A percentile compares a stretch with the other conserved stretches of the same genome.
phyloP scores from a whole-genome alignment of 2,888 invertebrate genomes.

The Acleris cristana region DNA sequence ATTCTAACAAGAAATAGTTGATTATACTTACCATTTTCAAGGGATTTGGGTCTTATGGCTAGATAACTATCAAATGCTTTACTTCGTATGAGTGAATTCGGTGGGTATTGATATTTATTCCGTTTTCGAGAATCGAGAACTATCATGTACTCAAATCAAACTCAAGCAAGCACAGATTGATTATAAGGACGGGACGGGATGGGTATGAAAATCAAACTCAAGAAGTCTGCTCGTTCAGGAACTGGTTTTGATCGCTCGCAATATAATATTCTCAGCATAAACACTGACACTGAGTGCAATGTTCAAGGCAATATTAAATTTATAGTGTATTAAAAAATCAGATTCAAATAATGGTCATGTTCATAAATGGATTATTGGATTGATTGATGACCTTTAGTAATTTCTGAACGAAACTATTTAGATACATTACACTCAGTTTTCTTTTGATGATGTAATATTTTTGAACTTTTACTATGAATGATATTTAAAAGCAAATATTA shows the following conservation, averaged over 20 bases:
- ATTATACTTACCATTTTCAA: slow-evolving; percentile 57
- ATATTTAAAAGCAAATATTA: neutral
- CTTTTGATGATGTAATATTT: neutral
- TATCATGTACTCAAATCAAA: too few relatives aligned
- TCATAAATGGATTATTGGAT: neutral
- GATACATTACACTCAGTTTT: neutral
- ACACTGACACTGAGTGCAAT: too few relatives aligned
- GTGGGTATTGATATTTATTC: neutral
- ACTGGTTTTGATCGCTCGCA: too few relatives aligned
- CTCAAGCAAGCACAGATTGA: too few relatives aligned
- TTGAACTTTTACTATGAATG: too few relatives aligned
- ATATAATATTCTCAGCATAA: too few relatives aligned
- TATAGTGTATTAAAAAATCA: too few relatives aligned
- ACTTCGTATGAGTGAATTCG: neutral
- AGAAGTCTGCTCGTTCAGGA: too few relatives aligned
- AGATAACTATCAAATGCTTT: neutral
- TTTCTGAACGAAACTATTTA: neutral
- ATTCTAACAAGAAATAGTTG: slow-evolving; percentile 8
- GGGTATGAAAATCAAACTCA: too few relatives aligned
- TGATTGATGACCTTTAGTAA: neutral
- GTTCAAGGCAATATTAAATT: too few relatives aligned
- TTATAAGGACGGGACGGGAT: too few relatives aligned
- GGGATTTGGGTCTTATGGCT: neutral
- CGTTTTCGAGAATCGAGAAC: neutral
- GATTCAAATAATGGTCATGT: neutral